Percentiles rank a stretch among this genome's conserved stretches.
phyloP scores from a whole-genome alignment of 2,888 invertebrate genomes.

The Cremastinae sp. region DNA sequence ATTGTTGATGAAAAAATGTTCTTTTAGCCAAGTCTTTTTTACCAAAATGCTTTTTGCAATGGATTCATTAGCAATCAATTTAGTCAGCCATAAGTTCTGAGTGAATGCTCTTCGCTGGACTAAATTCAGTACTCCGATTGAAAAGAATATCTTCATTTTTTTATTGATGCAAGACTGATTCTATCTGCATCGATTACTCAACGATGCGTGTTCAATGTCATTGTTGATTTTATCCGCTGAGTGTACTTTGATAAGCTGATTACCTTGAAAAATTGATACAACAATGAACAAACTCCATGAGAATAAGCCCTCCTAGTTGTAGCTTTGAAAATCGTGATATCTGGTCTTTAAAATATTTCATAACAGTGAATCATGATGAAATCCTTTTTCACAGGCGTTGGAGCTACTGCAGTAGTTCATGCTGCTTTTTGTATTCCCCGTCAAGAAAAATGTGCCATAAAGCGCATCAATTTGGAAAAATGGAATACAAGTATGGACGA shows the following conservation, averaged over 20 bases:
- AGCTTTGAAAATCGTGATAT: background rate
- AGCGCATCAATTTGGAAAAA: constrained; percentile 99
- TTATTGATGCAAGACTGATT: constrained; percentile 2
- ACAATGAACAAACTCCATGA: background rate
- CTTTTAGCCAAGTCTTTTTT: too few relatives aligned
- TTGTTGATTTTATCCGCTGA: constrained; percentile 34
- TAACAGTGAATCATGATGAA: background rate
- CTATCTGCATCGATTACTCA: constrained; percentile 18
- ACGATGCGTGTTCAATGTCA: background rate
- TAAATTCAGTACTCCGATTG: too few relatives aligned
- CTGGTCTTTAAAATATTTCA: background rate
- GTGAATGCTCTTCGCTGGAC: too few relatives aligned
- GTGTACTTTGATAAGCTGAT: constrained; percentile 32
- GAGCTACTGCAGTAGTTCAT: constrained; percentile 97
- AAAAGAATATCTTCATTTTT: background rate
- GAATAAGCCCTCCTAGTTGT: background rate
- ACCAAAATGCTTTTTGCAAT: too few relatives aligned
- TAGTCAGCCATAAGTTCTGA: too few relatives aligned
- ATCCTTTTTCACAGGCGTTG: constrained; percentile 87
- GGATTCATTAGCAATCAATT: too few relatives aligned
- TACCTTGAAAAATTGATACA: constrained; percentile 18
- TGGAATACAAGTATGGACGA: constrained; percentile 99
- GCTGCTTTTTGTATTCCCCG: constrained; percentile 95
- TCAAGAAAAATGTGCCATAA: constrained; percentile 98
- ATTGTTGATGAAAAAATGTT: too few relatives aligned